Evolutionary conservation across 2,113 vertebrate species (phyloP), one percentile per base, ranked within the genome.

Genomic region (Catharus minimus): DNA sequence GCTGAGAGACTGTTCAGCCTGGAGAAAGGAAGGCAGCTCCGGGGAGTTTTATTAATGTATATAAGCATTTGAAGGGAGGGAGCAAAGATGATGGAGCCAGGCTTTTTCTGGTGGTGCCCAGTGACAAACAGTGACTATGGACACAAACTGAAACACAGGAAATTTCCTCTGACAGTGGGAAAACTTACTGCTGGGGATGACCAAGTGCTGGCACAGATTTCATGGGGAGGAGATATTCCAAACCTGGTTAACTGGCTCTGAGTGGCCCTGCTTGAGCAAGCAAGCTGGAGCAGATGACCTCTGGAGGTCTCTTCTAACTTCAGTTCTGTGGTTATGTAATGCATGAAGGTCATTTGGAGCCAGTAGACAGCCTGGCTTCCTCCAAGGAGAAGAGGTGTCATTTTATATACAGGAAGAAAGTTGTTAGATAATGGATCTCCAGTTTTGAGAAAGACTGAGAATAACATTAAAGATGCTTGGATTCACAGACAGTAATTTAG

Each of bases 191-290:
- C 30, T 44, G 18, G 28, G 19, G 2, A 10, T 68, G 38, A 69
- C 32, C 0, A 1, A 68, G 21, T 2, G 7, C 15, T 36, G 19
- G 12, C 21, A 41, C 15, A 30, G 7, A 11, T n/a, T 82, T 15
- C 13, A 19, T 74, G n/a, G 22, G 7, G 47, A 61, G 8, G 7
- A 68, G 21, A 52, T 65, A 27, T 5, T 61, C 38, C 81, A 68
- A 17, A 47, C 18, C 16, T 61, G 33, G 18, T 1, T 46, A 61
- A 16, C 11, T 15, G 7, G 21, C 5, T 67, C 26, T 26, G 14
- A 7, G 19, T 50, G 14, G 2, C 8, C 4, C 21, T 82, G 10
- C n/a, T 41, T n/a, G 27, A 61, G 17, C 17, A 39, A 21, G 1
- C 3, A 5, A 18, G 4, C 21, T 64, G 41, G 15, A 65, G 9